Base-by-base conservation (phyloP, 2,797 vertebrate genomes). In the Siniperca obscura region DNA sequence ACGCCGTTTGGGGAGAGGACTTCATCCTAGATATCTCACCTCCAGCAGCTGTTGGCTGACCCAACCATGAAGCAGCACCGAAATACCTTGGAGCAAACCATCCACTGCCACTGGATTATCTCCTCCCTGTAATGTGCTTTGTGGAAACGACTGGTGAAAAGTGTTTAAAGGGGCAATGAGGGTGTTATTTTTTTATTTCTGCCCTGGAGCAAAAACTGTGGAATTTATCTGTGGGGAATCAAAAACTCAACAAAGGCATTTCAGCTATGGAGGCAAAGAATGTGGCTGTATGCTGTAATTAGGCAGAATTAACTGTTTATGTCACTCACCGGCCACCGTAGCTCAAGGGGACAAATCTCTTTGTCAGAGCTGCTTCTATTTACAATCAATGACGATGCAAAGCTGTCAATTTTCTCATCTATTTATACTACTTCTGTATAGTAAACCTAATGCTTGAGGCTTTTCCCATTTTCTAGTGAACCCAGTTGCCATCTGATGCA, bases 11-110 rank as follows among this genome's bases (percentile, higher is more conserved):
- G 93, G 93, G 92, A 92, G 79, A 90, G 78, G 81, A 84, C 88
- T 92, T 89, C 89, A 89, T 93, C 92, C 91, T 61, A 89, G 87
- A 92, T 87, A 87, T 71, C 86, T 92, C 88, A 93, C 94, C 94
- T 90, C 86, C 74, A 87, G 78, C 92, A 92, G 89, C 88, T 94
- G 93, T 69, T 68, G 82, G 71, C 82, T 87, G 88, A 91, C 90
- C 87, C 71, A 48, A 78, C 74, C 88, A 75, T 72, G 70, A 74
- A 86, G 90, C 87, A 61, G 84, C 79, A 8, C 74, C 4, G 4
- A 71, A 78, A 91, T 70, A 81, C 85, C 86, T 89, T 53, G 11
- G 50, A 87, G 87, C 83, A n/a, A 85, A 75, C 66, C 65, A 5
- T 68, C 61, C 59, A 5, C 82, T 22, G 56, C 42, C 77, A 16